Evolutionary conservation across 1,140 invertebrate genomes (phyloP).

Genomic region (Aphelenchoides fujianensis): DNA sequence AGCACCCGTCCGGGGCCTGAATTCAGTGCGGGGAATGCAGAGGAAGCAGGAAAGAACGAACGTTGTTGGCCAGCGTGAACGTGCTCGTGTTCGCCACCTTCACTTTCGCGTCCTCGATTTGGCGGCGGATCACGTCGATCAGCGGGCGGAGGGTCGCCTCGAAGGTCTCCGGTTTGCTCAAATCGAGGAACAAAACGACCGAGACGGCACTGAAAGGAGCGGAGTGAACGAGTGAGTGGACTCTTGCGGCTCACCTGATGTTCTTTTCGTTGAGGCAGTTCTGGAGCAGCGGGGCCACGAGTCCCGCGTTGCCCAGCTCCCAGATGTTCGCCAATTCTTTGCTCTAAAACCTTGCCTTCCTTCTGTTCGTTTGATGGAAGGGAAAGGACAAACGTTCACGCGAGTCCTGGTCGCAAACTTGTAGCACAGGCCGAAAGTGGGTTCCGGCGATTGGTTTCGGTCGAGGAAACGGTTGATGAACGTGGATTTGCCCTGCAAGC

Average conservation of each 20-base stretch:
- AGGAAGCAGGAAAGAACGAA: not conserved
- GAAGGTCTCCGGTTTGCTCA: constrained; percentile 18
- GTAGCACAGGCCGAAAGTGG: constrained; percentile 27
- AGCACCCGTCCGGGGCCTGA: constrained; percentile 12
- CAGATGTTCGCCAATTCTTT: constrained; percentile 30
- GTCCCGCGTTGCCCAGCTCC: constrained; percentile 21
- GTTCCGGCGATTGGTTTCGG: constrained; percentile 19
- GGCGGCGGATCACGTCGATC: not conserved
- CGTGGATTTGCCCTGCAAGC: constrained; percentile 28
- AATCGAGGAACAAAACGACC: constrained; percentile 11
- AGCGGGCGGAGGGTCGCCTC: constrained; percentile 16
- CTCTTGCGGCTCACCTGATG: constrained; percentile 4
- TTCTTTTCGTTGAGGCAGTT: constrained; percentile 24
- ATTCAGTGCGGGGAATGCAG: constrained; percentile 4
- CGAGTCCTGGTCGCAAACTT: constrained; percentile 26
- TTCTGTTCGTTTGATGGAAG: not conserved
- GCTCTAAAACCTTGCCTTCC: constrained; percentile 10
- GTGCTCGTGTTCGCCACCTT: constrained; percentile 4
- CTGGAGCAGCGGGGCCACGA: constrained; percentile 6
- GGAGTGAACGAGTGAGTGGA: not conserved
- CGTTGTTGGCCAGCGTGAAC: constrained; percentile 1
- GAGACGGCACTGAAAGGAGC: constrained; percentile 20
- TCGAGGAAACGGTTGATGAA: constrained; percentile 30
- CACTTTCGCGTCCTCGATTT: not conserved
- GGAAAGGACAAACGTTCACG: constrained; percentile 22